A percentile compares a stretch with the other conserved stretches of the same genome.
phyloP scores from a whole-genome alignment of 2,888 invertebrate species.

The Allygus modestus region DNA sequence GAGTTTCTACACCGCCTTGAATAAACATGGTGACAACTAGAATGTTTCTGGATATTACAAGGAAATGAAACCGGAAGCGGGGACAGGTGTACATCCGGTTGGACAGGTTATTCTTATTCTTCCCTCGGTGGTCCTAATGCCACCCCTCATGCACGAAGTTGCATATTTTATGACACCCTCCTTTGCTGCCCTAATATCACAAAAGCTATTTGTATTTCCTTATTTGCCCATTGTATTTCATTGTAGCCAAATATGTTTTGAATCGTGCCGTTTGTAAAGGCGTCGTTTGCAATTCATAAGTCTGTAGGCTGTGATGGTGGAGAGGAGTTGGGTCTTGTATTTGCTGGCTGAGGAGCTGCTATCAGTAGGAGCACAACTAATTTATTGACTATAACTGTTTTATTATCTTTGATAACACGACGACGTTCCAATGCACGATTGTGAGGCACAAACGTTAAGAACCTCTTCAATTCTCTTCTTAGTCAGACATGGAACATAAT shows the following conservation, averaged over 20 bases:
- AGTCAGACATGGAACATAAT: no score
- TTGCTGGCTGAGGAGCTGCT: neutral
- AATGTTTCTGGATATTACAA: conserved; percentile 44
- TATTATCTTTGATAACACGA: neutral
- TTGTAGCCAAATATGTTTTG: conserved; percentile 42
- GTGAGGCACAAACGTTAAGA: neutral
- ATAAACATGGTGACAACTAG: neutral
- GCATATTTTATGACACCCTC: conserved; percentile 45
- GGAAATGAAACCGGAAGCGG: conserved; percentile 54
- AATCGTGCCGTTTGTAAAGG: conserved; percentile 35
- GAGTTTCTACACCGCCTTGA: no score
- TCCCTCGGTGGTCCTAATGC: conserved; percentile 39
- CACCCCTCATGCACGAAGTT: conserved; percentile 24
- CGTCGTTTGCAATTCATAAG: conserved; percentile 35
- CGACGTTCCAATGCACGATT: neutral
- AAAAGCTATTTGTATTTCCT: conserved; percentile 56
- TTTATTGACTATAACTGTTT: conserved; percentile 37
- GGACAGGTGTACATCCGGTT: conserved; percentile 50
- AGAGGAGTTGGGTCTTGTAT: conserved; percentile 1
- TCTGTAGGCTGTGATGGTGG: neutral
- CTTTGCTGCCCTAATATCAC: conserved; percentile 29
- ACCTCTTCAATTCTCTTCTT: no score
- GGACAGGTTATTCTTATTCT: conserved; percentile 48
- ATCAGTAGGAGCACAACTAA: conserved; percentile 5
- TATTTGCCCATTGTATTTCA: conserved; percentile 53